Percentiles rank a stretch among this genome's conserved stretches.
Evolutionary conservation across 1,140 invertebrate species (phyloP).

Genomic region (Mya arenaria): DNA sequence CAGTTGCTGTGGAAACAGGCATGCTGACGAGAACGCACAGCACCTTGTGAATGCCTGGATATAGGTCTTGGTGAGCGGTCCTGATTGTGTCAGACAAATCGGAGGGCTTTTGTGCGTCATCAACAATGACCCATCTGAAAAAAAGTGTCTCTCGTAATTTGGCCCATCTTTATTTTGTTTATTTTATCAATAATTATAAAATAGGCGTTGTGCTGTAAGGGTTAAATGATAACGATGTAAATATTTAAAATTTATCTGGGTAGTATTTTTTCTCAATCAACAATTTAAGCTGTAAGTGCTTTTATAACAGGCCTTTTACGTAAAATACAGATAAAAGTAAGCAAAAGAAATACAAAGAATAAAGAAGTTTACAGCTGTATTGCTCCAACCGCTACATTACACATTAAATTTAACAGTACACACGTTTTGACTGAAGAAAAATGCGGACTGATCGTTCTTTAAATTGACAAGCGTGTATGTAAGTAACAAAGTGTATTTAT

Average conservation of each 20-base stretch:
- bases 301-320: no score
- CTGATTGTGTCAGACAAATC: not conserved
- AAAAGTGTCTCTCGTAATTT: not conserved
- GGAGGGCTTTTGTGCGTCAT: not conserved
- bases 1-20: slow-evolving; percentile 13
- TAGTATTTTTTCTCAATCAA: no score
- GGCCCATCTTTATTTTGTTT: not conserved
- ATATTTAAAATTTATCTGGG: no score
- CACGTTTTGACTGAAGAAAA: not conserved
- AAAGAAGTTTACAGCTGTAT: not conserved
- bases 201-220: no score
- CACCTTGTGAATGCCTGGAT: not conserved
- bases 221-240: no score
- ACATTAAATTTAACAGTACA: not conserved
- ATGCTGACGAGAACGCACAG: not conserved
- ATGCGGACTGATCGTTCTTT: not conserved
- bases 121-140: not conserved
- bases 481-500: not conserved
- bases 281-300: no score
- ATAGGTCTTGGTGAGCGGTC: not conserved
- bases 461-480: not conserved
- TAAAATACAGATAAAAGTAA: not conserved
- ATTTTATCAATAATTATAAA: not conserved
- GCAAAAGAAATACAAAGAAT: not conserved
- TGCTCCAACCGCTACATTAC: not conserved